Percentiles rank a stretch among this genome's conserved stretches.
Conservation (phyloP, 2,797 vertebrate genomes). For the Cynodonichthys magdalenae region DNA sequence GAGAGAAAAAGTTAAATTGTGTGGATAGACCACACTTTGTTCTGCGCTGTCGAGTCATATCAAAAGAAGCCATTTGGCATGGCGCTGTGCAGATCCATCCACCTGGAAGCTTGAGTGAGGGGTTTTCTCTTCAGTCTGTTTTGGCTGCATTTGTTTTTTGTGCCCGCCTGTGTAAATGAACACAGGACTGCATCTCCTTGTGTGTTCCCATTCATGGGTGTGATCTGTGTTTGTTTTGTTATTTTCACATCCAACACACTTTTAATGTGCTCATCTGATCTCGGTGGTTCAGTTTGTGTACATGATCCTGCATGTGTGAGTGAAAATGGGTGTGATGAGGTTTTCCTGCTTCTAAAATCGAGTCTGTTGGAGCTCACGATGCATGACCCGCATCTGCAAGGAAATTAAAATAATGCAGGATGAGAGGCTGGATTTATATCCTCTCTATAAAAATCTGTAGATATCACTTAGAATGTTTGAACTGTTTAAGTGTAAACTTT, state of each 20-base stretch:
- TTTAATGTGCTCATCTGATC: not conserved
- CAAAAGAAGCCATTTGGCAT: slow-evolving; percentile 53
- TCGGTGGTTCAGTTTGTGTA: slow-evolving; percentile 17
- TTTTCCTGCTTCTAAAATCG: slow-evolving; percentile 35
- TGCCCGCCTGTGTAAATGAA: not conserved
- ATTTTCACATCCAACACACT: not conserved
- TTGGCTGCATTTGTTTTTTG: slow-evolving; percentile 25
- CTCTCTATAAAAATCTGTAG: not conserved
- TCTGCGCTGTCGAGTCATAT: slow-evolving; percentile 65
- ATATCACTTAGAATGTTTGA: not conserved
- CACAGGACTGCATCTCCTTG: not conserved
- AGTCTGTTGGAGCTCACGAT: slow-evolving; percentile 39
- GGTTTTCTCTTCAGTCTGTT: slow-evolving; percentile 40
- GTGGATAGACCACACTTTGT: slow-evolving; percentile 51
- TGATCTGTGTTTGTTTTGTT: not conserved
- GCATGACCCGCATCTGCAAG: slow-evolving; percentile 30
- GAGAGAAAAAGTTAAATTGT: slow-evolving; percentile 57
- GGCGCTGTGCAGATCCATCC: slow-evolving; percentile 33
- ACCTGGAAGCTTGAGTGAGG: slow-evolving; percentile 54
- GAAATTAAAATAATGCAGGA: slow-evolving; percentile 39
- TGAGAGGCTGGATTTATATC: slow-evolving; percentile 4
- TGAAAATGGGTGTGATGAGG: slow-evolving; percentile 26
- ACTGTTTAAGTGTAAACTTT: too few relatives aligned
- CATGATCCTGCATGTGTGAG: slow-evolving; percentile 12
- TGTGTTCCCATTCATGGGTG: not conserved